Conservation (phyloP, 1,140 invertebrate genomes). For the Pseudomyrmex concolor region DNA sequence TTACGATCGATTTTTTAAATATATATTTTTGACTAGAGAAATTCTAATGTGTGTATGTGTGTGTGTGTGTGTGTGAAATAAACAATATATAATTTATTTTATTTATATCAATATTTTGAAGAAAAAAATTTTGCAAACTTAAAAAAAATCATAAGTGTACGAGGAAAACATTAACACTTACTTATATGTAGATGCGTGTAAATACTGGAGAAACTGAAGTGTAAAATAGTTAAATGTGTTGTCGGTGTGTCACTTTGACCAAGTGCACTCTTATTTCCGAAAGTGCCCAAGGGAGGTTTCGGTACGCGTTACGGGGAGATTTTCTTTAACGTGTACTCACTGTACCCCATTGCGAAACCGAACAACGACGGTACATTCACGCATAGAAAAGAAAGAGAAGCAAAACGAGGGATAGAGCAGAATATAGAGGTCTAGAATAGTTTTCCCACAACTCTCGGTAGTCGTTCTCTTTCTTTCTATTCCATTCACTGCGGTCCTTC, state of each 20-base stretch:
- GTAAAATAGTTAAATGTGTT: too few relatives aligned
- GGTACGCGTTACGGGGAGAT: not conserved
- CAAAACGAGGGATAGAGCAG: conserved; percentile 16
- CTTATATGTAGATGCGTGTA: not conserved
- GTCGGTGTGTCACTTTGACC: too few relatives aligned
- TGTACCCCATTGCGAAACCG: conserved; percentile 1
- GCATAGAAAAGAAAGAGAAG: not conserved
- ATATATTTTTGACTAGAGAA: too few relatives aligned
- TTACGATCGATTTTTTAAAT: too few relatives aligned
- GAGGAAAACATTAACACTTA: too few relatives aligned
- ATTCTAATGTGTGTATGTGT: too few relatives aligned
- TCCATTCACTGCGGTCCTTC: not conserved
- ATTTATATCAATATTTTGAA: too few relatives aligned
- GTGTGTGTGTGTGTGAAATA: too few relatives aligned
- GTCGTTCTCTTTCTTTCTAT: conserved; percentile 36
- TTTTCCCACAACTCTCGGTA: conserved; percentile 62
- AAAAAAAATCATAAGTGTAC: too few relatives aligned
- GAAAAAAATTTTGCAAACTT: too few relatives aligned
- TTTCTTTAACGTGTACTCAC: not conserved
- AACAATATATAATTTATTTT: too few relatives aligned
- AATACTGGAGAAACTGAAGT: too few relatives aligned
- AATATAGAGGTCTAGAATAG: conserved; percentile 34
- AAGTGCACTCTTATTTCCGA: not conserved
- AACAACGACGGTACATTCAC: conserved; percentile 13
- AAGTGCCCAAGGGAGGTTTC: not conserved